Evolutionary conservation across 2,888 invertebrate species (phyloP).

Genomic region (Oligia strigilis): DNA sequence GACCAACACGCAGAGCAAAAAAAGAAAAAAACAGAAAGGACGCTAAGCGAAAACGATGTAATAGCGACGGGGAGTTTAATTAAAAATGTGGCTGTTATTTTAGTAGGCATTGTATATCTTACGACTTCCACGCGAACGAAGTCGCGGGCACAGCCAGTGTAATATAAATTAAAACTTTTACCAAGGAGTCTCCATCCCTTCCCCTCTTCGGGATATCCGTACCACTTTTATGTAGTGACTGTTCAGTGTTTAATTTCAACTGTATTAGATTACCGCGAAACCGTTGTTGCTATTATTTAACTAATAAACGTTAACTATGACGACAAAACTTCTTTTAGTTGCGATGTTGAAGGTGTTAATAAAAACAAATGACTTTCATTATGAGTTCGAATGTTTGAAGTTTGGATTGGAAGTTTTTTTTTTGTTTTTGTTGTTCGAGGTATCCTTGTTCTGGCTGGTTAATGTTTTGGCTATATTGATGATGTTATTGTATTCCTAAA

Average conservation of each 20-base stretch:
- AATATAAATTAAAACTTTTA: neutral
- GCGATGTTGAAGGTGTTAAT: slow-evolving; percentile 25
- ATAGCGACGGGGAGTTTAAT: neutral
- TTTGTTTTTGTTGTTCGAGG: slow-evolving; percentile 33
- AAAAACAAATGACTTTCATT: slow-evolving; percentile 56
- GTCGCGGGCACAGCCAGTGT: neutral
- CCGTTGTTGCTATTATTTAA: slow-evolving; percentile 67
- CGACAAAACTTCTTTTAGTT: slow-evolving; percentile 53
- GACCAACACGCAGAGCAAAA: too few relatives aligned
- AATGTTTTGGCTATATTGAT: slow-evolving; percentile 10
- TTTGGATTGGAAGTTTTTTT: slow-evolving; percentile 41
- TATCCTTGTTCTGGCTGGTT: slow-evolving; percentile 25
- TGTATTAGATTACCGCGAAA: slow-evolving; percentile 70
- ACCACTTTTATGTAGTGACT: slow-evolving; percentile 70
- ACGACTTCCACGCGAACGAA: neutral
- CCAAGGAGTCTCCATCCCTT: slow-evolving; percentile 46
- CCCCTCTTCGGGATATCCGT: slow-evolving; percentile 54
- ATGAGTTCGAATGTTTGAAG: slow-evolving; percentile 33
- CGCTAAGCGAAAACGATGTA: neutral
- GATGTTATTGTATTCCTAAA: neutral
- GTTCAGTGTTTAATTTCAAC: slow-evolving; percentile 75
- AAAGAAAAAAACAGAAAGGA: too few relatives aligned
- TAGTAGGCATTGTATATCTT: neutral
- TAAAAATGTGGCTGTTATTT: neutral
- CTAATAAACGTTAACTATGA: slow-evolving; percentile 70